Base-by-base conservation (phyloP, 2,113 vertebrate genomes). In the Dicerorhinus sumatrensis region DNA sequence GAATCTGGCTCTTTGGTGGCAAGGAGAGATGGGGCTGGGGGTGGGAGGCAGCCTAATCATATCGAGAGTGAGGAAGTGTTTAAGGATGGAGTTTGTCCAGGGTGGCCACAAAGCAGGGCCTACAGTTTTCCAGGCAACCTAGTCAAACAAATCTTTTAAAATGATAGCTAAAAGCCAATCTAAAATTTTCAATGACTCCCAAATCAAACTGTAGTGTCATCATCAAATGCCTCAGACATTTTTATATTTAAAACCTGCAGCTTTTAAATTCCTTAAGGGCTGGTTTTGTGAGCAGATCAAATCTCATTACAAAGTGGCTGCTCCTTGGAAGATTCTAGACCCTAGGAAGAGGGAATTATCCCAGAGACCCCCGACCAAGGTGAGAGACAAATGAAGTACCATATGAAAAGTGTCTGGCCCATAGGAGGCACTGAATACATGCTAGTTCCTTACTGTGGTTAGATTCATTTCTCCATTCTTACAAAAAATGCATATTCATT, bases 101-200 rank as follows among this genome's bases (percentile, higher is more conserved):
- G 3, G 17, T 70, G 29, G 2, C 36, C 73, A 46, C 25, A 33
- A 96, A 85, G 60, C 0, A 0, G 3, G 12, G 4, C 18, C 46
- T 73, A 48, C 7, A 14, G 12, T 51, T 80, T 31, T 33, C 60
- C 42, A 89, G 48, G 42, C 16, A 80, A 91, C 3, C 23, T 21
- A 95, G 20, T 17, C 27, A 96, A 85, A 85, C 7, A 89, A 23
- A 60, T 67, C 4, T 63, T 92, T 56, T 51, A 5, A 87, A 90
- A 70, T 46, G 20, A 60, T 29, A 93, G 46, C 29, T 60, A 95
- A 95, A 96, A 79, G 48, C 16, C 21, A 86, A 73, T 39, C 13
- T 1, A 33, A 73, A 86, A 65, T 93, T 62, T 36, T 80, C 18
- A 88, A 31, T 31, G 46, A 93, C 48, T 80, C 54, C 39, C 36